Evolutionary conservation across 2,113 vertebrate species (phyloP).

Genomic region (Pluvialis apricaria): DNA sequence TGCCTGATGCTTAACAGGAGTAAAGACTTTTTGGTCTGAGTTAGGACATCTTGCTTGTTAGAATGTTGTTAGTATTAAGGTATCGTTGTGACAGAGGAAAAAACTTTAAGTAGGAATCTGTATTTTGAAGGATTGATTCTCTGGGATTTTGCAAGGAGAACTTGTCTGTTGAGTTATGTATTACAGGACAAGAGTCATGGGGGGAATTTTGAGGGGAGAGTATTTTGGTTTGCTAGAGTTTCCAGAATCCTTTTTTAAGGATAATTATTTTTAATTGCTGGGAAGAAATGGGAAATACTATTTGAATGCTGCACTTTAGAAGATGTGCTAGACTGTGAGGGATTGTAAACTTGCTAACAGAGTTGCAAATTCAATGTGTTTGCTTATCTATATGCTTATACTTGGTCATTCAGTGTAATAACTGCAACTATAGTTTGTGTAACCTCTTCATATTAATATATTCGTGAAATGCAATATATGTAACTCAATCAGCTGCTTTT

Average conservation of each 20-base stretch:
- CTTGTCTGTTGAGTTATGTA: not conserved
- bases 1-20: not conserved
- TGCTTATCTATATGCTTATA: not conserved
- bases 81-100: not conserved
- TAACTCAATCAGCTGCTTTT: not conserved
- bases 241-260: not conserved
- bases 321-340: not conserved
- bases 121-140: not conserved
- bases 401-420: not conserved
- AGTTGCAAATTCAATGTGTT: not conserved
- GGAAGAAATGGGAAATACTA: not conserved
- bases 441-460: not conserved
- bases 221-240: not conserved
- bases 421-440: not conserved
- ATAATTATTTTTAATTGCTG: not conserved
- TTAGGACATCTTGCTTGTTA: not conserved
- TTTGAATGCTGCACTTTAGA: not conserved
- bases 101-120: rapidly evolving
- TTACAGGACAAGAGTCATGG: not conserved
- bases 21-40: not conserved
- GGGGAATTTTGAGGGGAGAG: not conserved
- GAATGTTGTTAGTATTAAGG: rapidly evolving
- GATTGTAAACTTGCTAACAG: not conserved
- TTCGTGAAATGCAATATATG: not conserved
- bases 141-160: not conserved